Evolutionary conservation across 2,888 invertebrate species (phyloP), one percentile per base, ranked within the genome.

Genomic region (Caenorhabditis macrosperma): DNA sequence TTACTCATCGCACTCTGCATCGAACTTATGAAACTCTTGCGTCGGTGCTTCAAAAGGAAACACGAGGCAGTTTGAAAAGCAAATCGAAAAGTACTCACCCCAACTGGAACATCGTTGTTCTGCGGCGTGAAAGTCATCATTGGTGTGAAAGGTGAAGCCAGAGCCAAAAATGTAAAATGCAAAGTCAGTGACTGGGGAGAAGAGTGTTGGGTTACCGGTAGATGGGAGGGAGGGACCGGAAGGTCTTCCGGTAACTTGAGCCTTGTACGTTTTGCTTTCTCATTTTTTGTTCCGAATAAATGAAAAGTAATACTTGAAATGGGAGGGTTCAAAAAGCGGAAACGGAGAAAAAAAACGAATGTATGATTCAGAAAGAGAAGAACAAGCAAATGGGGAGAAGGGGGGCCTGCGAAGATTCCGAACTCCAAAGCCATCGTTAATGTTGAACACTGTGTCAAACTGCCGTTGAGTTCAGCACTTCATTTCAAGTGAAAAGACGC

Each of bases 271-370:
- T 72, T 44, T 57, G 61, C 54, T 61, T 61, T 61, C 54, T 71
- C 54, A 50, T 55, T 71, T 41, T 61, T 30, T 71, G 60, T 61
- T 54, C 38, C 44, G 60, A 71, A 54, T 26, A 60, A 35, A 54
- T 71, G 71, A 54, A 71, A 71, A 63, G 71, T 55, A 71, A 71
- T 57, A 64, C 57, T 44, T 61, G 48, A 44, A 52, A 38, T 12
- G 28, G 44, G 22, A 54, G 59, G 61, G 71, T 63, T 71, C 71
- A 71, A 71, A 63, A 61, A 71, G 46, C 71, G 61, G 71, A 63
- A 71, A 35, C 24, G 22, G n/a, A n/a, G n/a, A n/a, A n/a, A n/a
- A n/a, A n/a, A n/a, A n/a, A n/a, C n/a, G n/a, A n/a, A n/a, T n/a
- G n/a, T n/a, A n/a, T n/a, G n/a, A n/a, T n/a, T n/a, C n/a, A n/a